phyloP scores from a whole-genome alignment of 2,797 vertebrate species.

The Chelonia mydas region DNA sequence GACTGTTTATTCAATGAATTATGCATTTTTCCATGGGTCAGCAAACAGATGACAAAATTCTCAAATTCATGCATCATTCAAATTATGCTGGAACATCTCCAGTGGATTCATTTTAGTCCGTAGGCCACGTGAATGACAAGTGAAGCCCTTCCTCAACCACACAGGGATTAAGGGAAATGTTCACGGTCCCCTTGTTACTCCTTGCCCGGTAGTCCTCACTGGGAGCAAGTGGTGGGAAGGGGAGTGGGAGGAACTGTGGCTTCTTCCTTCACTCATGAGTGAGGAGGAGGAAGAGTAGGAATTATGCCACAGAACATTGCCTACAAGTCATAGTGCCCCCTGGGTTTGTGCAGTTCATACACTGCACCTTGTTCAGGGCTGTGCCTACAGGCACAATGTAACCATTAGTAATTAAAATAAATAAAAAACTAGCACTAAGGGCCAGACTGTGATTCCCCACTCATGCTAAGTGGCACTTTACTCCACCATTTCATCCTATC shows the following conservation, averaged over 20 bases:
- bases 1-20: constrained; percentile 64
- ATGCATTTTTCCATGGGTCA: constrained; percentile 63
- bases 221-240: not conserved
- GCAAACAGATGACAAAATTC: constrained; percentile 74
- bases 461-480: not conserved
- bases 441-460: too few species aligned
- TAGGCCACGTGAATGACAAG: constrained; percentile 30
- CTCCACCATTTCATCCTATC: not conserved
- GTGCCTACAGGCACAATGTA: not conserved
- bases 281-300: not conserved
- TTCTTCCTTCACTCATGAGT: not conserved
- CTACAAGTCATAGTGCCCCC: not conserved
- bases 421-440: too few species aligned
- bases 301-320: not conserved
- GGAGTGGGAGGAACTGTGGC: not conserved
- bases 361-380: not conserved
- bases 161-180: not conserved
- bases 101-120: not conserved
- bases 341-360: not conserved
- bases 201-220: rapidly evolving
- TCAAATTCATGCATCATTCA: constrained; percentile 72
- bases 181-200: not conserved
- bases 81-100: constrained; percentile 59
- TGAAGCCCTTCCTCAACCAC: not conserved
- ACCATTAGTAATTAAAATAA: not conserved